phyloP scores from a whole-genome alignment of 2,888 invertebrate genomes.

The Cephus runcator region DNA sequence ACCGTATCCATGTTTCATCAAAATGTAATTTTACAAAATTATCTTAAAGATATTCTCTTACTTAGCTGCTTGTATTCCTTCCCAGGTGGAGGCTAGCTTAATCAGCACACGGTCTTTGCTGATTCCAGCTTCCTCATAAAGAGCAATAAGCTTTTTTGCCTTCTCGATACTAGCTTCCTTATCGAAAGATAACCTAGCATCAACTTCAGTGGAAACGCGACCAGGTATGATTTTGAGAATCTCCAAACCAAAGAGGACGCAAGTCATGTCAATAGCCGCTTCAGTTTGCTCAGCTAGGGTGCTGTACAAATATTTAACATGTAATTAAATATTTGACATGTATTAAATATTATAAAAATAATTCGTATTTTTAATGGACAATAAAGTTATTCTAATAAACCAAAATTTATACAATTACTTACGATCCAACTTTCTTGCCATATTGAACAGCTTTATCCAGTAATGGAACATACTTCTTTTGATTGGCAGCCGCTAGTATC shows the following conservation, averaged over 20 bases:
- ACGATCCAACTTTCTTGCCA: constrained; percentile 77
- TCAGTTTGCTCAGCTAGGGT: constrained; percentile 79
- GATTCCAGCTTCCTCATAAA: constrained; percentile 92
- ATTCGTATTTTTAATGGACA: background rate
- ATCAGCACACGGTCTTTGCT: constrained; percentile 94
- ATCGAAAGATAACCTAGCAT: constrained; percentile 96
- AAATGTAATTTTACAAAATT: background rate
- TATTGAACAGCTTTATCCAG: constrained; percentile 91
- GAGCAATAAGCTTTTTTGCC: constrained; percentile 85
- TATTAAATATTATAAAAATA: too few species aligned
- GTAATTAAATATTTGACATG: constrained; percentile 15
- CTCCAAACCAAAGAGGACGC: constrained; percentile 95
- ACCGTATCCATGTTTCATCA: background rate
- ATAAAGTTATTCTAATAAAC: background rate
- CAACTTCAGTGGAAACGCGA: constrained; percentile 95
- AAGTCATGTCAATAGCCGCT: constrained; percentile 92
- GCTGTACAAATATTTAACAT: constrained; percentile 63
- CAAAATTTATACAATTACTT: constrained; percentile 46
- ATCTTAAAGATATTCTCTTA: constrained; percentile 63
- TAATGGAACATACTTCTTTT: constrained; percentile 92
- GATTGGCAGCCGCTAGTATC: constrained; percentile 92
- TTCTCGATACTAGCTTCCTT: constrained; percentile 90
- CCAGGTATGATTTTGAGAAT: constrained; percentile 98
- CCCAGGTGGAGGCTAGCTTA: constrained; percentile 99
- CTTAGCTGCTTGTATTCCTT: constrained; percentile 98